A percentile compares a stretch with the other conserved stretches of the same genome.
Evolutionary conservation across 2,113 vertebrate species (phyloP).

Genomic region (Scopus umbretta): DNA sequence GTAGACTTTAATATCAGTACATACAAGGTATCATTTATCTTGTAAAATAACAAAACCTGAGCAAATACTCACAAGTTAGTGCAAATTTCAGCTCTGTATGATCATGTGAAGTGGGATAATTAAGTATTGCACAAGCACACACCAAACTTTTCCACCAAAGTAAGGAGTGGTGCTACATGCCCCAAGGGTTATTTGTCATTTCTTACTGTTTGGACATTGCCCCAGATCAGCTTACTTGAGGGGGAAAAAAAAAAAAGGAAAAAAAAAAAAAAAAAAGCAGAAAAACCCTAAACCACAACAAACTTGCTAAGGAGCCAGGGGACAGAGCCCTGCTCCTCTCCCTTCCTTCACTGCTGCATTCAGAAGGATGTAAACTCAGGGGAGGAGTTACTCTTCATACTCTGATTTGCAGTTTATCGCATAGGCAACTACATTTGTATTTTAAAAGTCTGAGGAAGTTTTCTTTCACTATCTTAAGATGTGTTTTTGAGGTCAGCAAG

Average conservation of each 20-base stretch:
- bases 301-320: neutral
- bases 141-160: neutral
- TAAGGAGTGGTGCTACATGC: neutral
- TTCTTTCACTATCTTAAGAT: conserved; percentile 11
- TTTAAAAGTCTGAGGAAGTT: conserved; percentile 6
- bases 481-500: conserved; percentile 35
- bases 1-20: neutral
- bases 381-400: neutral
- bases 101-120: neutral
- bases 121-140: conserved; percentile 7
- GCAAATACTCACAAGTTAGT: neutral
- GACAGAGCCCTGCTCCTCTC: neutral
- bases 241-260: too few species aligned
- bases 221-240: neutral
- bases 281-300: neutral
- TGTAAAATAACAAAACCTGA: neutral
- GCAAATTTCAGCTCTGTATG: conserved; percentile 14
- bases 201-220: neutral
- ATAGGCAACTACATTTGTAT: neutral
- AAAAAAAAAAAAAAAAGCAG: neutral
- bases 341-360: neutral
- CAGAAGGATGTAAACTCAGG: neutral
- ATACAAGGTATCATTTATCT: neutral
- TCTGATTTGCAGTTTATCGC: conserved; percentile 19
- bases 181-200: neutral